Evolutionary conservation across 2,113 vertebrate species (phyloP).

Genomic region (Labeo rohita): DNA sequence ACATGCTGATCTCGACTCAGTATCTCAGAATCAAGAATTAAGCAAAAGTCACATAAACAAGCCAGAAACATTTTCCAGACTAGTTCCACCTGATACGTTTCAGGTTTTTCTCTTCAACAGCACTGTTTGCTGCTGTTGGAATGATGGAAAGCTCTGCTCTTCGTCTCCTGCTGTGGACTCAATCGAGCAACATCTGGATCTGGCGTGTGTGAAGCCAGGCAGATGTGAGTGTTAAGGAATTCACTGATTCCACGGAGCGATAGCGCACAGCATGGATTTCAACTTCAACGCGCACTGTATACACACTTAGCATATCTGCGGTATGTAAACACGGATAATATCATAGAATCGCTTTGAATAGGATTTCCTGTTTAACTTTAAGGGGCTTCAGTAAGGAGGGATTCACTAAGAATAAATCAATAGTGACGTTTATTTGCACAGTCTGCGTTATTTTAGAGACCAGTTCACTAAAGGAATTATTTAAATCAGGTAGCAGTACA

Average conservation of each 20-base stretch:
- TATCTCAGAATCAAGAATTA: conserved; percentile 17
- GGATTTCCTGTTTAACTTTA: neutral
- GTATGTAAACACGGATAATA: conserved; percentile 30
- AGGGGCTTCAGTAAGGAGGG: neutral
- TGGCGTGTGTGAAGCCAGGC: conserved; percentile 21
- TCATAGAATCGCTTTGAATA: neutral
- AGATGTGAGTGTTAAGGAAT: conserved; percentile 36
- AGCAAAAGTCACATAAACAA: conserved; percentile 17
- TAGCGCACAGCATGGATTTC: neutral
- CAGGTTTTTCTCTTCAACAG: neutral
- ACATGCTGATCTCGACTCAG: conserved; percentile 31
- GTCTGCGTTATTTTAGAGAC: neutral
- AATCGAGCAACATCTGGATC: conserved; percentile 27
- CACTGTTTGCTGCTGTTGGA: conserved; percentile 28
- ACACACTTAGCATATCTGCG: conserved; percentile 20
- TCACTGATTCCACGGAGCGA: conserved; percentile 10
- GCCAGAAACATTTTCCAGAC: conserved; percentile 22
- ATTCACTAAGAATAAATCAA: conserved; percentile 3
- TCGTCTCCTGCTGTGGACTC: conserved; percentile 22
- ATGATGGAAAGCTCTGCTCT: conserved; percentile 43
- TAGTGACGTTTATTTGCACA: neutral
- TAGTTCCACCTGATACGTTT: conserved; percentile 32
- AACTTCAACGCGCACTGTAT: neutral
- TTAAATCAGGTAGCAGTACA: neutral
- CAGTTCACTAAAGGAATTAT: conserved; percentile 21